Percentiles rank a stretch among this genome's conserved stretches.
Conservation (phyloP, 2,113 vertebrate species). For the Chionodraco myersi region DNA sequence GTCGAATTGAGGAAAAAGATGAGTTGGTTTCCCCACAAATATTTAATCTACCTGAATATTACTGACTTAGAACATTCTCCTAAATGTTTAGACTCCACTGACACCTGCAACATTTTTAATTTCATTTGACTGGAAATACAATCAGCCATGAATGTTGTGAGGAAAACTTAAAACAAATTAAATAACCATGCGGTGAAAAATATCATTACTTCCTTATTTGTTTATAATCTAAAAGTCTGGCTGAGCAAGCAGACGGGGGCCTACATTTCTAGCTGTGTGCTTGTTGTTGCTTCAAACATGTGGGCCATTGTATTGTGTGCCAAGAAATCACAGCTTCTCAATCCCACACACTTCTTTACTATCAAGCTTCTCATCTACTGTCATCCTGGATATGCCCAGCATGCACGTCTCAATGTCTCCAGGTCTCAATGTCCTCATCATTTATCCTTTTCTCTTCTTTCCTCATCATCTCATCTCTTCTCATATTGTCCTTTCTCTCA, state of each 20-base stretch:
- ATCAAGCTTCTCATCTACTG: constrained; percentile 10
- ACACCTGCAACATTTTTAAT: constrained; percentile 9
- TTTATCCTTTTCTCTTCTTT: constrained; percentile 11
- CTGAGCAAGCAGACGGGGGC: neutral
- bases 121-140: constrained; percentile 20
- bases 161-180: constrained; percentile 16
- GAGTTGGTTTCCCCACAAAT: constrained; percentile 26
- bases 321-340: constrained; percentile 11
- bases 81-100: neutral
- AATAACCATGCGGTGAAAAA: constrained; percentile 21
- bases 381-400: neutral
- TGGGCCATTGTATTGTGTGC: neutral
- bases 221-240: neutral
- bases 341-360: constrained; percentile 30
- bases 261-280: neutral
- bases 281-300: constrained; percentile 2
- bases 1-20: constrained; percentile 25
- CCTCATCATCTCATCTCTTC: constrained; percentile 32
- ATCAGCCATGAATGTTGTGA: constrained; percentile 2
- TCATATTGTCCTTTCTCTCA: constrained; percentile 2
- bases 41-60: constrained; percentile 30
- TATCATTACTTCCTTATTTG: neutral
- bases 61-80: constrained; percentile 1
- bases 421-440: neutral
- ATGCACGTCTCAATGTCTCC: neutral